Evolutionary conservation across 1,140 invertebrate species (phyloP).

Genomic region (Pinna nobilis): DNA sequence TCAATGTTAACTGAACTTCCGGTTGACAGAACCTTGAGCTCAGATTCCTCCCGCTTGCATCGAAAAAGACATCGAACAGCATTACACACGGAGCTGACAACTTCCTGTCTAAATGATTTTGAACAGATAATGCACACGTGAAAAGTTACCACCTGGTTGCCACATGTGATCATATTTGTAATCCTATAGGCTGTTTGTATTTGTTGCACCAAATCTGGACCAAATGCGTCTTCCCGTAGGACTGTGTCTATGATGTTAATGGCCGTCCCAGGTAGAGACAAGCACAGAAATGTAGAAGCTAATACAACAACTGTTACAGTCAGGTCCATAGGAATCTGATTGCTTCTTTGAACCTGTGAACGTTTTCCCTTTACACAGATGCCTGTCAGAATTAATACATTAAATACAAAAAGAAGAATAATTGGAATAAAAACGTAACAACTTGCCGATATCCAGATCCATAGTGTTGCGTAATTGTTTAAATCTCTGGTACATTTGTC

Average conservation of each 20-base stretch:
- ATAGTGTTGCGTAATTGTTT: slow-evolving; percentile 2
- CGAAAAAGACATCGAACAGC: too few relatives aligned
- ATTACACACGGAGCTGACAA: too few relatives aligned
- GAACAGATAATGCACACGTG: slow-evolving; percentile 35
- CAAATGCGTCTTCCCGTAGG: neutral
- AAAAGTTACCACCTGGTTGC: slow-evolving; percentile 13
- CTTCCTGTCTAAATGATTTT: slow-evolving; percentile 37
- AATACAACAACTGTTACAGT: slow-evolving; percentile 16
- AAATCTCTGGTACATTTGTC: slow-evolving; percentile 1
- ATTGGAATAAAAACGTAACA: slow-evolving; percentile 20
- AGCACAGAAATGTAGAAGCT: slow-evolving; percentile 4
- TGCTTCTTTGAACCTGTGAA: neutral
- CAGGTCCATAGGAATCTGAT: slow-evolving; percentile 21
- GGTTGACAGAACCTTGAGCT: too few relatives aligned
- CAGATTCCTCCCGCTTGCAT: too few relatives aligned
- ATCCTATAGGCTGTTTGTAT: neutral
- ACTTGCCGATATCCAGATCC: slow-evolving; percentile 1
- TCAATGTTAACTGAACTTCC: too few relatives aligned
- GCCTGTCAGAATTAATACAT: neutral
- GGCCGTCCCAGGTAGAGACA: slow-evolving; percentile 8
- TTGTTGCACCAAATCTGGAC: neutral
- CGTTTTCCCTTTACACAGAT: neutral
- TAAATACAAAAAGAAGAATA: slow-evolving; percentile 18
- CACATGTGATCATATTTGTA: slow-evolving; percentile 7
- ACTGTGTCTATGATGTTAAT: slow-evolving; percentile 10